Percentiles rank a stretch among this genome's conserved stretches.
Evolutionary conservation across 1,140 invertebrate species (phyloP).

Genomic region (Ceratina australensis): DNA sequence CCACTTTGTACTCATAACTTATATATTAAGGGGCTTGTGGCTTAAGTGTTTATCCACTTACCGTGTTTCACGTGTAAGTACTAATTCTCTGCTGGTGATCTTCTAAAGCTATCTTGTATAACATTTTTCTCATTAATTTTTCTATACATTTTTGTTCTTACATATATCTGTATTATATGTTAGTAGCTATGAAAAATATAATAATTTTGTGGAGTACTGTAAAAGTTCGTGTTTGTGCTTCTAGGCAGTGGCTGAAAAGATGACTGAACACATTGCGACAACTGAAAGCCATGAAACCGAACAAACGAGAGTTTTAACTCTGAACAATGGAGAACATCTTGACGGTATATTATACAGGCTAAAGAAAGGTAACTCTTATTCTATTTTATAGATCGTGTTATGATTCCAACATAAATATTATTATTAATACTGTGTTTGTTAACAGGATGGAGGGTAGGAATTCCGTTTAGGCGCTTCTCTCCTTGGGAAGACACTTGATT

Average conservation of each 20-base stretch:
- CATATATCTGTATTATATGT: not conserved
- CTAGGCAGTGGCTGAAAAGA: constrained; percentile 60
- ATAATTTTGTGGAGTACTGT: not conserved
- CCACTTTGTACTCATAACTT: constrained; percentile 75
- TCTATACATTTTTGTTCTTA: not conserved
- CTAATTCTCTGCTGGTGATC: constrained; percentile 21
- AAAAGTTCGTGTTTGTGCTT: constrained; percentile 46
- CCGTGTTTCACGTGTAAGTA: constrained; percentile 65
- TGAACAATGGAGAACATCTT: constrained; percentile 87
- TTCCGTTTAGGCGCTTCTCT: constrained; percentile 91
- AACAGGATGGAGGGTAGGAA: constrained; percentile 86
- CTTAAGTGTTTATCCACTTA: constrained; percentile 64
- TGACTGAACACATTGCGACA: constrained; percentile 63
- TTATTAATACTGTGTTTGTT: constrained; percentile 35
- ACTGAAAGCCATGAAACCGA: constrained; percentile 56
- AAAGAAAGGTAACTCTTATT: constrained; percentile 79
- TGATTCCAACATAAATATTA: not conserved
- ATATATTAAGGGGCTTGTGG: constrained; percentile 74
- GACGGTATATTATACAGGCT: constrained; percentile 86
- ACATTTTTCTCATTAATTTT: not conserved
- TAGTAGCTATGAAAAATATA: no score
- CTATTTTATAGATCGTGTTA: constrained; percentile 1
- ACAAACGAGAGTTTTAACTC: constrained; percentile 84
- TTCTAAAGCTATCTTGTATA: not conserved
- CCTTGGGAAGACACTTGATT: constrained; percentile 86